Percentiles rank a stretch among this genome's conserved stretches.
phyloP scores from a whole-genome alignment of 2,797 vertebrate genomes.

The Thripadectes ignobilis region DNA sequence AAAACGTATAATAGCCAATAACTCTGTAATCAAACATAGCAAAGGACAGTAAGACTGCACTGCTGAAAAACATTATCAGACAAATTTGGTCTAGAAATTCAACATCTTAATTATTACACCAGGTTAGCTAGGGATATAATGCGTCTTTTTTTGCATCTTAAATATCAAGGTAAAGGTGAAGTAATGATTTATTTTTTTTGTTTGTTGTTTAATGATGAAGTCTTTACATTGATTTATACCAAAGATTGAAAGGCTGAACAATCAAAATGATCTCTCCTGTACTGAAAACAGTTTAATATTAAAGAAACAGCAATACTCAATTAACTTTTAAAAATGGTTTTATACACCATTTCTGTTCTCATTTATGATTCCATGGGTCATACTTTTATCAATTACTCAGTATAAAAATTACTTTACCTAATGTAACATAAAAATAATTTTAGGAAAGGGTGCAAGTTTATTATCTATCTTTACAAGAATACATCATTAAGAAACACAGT shows the following conservation, averaged over 20 bases:
- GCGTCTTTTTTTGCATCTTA: background rate
- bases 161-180: background rate
- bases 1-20: background rate
- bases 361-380: background rate
- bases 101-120: background rate
- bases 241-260: background rate
- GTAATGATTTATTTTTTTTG: background rate
- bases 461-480: background rate
- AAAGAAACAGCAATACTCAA: background rate
- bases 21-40: background rate
- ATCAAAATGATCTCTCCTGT: background rate
- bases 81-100: background rate
- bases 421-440: background rate
- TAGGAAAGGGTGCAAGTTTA: background rate
- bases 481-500: background rate
- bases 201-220: background rate
- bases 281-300: background rate
- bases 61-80: background rate
- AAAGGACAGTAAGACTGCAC: background rate
- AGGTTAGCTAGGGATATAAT: background rate
- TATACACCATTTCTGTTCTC: background rate
- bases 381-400: background rate
- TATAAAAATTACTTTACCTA: background rate
- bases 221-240: background rate
- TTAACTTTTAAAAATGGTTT: background rate